Conservation (phyloP, 2,113 vertebrate genomes). For the Dascyllus trimaculatus region DNA sequence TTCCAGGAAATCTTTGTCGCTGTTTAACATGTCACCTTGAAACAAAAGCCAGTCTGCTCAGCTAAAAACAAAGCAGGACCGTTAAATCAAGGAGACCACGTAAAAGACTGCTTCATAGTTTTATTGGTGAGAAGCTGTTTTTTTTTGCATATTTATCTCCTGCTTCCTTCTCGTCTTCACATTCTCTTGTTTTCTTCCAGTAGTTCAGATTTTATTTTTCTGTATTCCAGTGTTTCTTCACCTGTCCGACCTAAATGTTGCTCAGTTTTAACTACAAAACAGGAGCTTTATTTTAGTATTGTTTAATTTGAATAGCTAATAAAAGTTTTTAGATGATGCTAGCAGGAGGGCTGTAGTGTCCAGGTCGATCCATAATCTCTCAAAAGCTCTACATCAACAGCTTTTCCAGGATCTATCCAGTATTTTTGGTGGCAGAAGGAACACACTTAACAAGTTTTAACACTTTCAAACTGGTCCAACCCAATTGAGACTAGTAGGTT, state of each 20-base stretch:
- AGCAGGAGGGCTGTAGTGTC: too few relatives aligned
- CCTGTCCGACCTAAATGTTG: background rate
- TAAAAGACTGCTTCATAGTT: background rate
- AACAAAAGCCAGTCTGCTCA: constrained; percentile 8
- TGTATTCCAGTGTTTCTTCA: constrained; percentile 58
- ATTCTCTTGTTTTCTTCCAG: constrained; percentile 25
- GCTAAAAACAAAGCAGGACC: background rate
- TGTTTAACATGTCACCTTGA: constrained; percentile 12
- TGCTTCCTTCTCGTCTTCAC: constrained; percentile 7
- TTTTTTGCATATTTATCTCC: background rate
- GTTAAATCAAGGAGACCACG: background rate
- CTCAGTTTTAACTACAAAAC: background rate
- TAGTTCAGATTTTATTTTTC: constrained; percentile 43
- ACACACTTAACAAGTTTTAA: too few relatives aligned
- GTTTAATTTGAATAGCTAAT: background rate
- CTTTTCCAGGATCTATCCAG: too few relatives aligned
- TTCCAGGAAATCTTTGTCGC: constrained; percentile 7
- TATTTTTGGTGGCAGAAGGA: too few relatives aligned
- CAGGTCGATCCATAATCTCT: too few relatives aligned
- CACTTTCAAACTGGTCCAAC: too few relatives aligned
- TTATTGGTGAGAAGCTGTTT: background rate
- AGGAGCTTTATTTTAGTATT: background rate
- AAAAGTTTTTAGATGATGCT: background rate
- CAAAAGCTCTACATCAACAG: too few relatives aligned
- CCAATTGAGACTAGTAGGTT: too few relatives aligned